Percentiles rank a stretch among this genome's conserved stretches.
phyloP scores from a whole-genome alignment of 1,140 invertebrate species.

The Pseudomyrmex pallidus region DNA sequence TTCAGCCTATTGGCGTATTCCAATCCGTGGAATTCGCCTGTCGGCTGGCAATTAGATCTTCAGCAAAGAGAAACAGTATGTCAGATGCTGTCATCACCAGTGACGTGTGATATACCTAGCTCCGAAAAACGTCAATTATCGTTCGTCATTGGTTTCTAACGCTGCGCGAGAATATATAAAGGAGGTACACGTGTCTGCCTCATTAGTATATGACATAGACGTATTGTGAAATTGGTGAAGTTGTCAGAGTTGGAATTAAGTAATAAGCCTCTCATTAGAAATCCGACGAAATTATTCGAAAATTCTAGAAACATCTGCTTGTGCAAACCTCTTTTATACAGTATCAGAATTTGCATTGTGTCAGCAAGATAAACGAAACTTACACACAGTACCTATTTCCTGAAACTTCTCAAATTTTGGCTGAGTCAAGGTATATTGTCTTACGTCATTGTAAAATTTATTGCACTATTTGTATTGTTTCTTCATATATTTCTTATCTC shows the following conservation, averaged over 20 bases:
- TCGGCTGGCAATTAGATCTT: too few relatives aligned
- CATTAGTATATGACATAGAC: background rate
- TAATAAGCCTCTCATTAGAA: background rate
- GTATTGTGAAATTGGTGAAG: background rate
- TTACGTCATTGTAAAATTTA: background rate
- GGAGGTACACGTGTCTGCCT: constrained; percentile 22
- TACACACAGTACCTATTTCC: background rate
- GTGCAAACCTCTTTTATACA: background rate
- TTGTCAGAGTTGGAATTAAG: background rate
- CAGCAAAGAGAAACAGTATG: too few relatives aligned
- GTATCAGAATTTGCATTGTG: background rate
- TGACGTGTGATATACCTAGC: background rate
- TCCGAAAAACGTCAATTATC: constrained; percentile 52
- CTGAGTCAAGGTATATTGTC: constrained; percentile 42
- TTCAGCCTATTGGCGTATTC: too few relatives aligned
- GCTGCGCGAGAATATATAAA: constrained; percentile 45
- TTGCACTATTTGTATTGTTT: background rate
- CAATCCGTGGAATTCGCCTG: too few relatives aligned
- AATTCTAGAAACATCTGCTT: background rate
- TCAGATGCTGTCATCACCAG: too few relatives aligned
- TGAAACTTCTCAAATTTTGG: constrained; percentile 15
- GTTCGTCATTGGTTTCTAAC: constrained; percentile 48
- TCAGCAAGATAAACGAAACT: background rate
- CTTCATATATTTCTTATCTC: background rate
- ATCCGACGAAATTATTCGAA: background rate